Base-by-base conservation (phyloP, 2,797 vertebrate species). In the Sebastes umbrosus region DNA sequence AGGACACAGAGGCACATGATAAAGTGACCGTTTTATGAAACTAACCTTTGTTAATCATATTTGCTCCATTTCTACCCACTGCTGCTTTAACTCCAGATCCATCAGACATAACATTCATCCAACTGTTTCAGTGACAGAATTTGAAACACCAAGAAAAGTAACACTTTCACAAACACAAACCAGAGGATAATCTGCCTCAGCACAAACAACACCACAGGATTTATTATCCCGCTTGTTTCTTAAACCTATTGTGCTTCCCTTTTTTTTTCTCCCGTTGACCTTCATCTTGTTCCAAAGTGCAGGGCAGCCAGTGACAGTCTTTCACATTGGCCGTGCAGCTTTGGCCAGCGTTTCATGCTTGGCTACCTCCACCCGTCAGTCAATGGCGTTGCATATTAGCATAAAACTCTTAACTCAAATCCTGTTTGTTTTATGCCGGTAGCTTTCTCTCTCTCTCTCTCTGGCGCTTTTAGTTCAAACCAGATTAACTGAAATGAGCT, bases 401-500 rank as follows among this genome's bases (percentile, higher is more conserved):
- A 76, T 87, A 79, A 87, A 80, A 73, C 74, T 83, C 77, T 86
- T 82, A 80, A 87, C 62, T 79, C 64, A 91, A 89, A 84, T 91
- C 86, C 76, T 83, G 76, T 94, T 89, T 89, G 73, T 88, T 90
- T 93, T 84, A 88, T 77, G 69, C 77, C 34, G 63, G 52, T 74
- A 59, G 79, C 54, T 89, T 73, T 84, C 73, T 80, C 65, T 71
- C 62, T 39, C 36, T 55, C 62, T 58, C 39, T n/a, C 4, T 57
- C n/a, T 69, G n/a, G 36, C 14, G 69, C 69, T 75, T 36, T 69
- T 24, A 59, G 62, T 81, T 88, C 66, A 86, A 90, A 83, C 67
- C 78, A 75, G 87, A 88, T 92, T 88, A 82, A 71, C 68, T 74
- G 59, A 88, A 90, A 93, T 85, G 71, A 84, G 86, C 73, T 90